phyloP scores from a whole-genome alignment of 2,888 invertebrate species.

The Digitonthophagus gazella region DNA sequence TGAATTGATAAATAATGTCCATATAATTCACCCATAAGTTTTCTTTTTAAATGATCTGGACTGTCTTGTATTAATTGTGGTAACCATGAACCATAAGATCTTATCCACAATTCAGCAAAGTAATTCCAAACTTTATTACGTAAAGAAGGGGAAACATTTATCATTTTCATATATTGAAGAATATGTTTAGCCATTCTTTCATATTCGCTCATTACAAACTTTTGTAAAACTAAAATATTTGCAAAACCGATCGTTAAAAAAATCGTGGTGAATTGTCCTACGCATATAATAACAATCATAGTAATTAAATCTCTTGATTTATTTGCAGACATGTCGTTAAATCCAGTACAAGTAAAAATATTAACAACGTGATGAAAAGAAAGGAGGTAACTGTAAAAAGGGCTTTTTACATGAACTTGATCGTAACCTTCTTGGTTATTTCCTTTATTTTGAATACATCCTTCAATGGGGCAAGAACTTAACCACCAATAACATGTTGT shows the following conservation, averaged over 20 bases:
- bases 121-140: slow-evolving; percentile 58
- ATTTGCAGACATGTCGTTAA: slow-evolving; percentile 18
- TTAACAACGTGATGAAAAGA: slow-evolving; percentile 26
- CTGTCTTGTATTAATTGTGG: slow-evolving; percentile 31
- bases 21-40: slow-evolving; percentile 55
- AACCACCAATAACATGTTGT: slow-evolving; percentile 23
- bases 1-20: slow-evolving; percentile 53
- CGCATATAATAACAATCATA: slow-evolving; percentile 16
- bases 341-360: slow-evolving; percentile 26
- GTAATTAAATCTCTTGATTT: slow-evolving; percentile 2
- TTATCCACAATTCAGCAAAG: slow-evolving; percentile 54
- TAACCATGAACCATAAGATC: slow-evolving; percentile 56
- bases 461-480: slow-evolving; percentile 16
- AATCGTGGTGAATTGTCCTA: slow-evolving; percentile 17
- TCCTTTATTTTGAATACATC: slow-evolving; percentile 6
- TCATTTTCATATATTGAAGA: slow-evolving; percentile 25
- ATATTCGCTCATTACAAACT: slow-evolving; percentile 21
- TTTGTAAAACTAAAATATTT: slow-evolving; percentile 22
- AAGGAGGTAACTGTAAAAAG: slow-evolving; percentile 9
- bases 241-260: slow-evolving; percentile 21
- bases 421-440: slow-evolving; percentile 16
- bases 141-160: slow-evolving; percentile 33
- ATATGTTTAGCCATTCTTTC: slow-evolving; percentile 18
- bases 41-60: slow-evolving; percentile 36
- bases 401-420: not conserved